Percentiles rank a stretch among this genome's conserved stretches.
Conservation (phyloP, 1,140 invertebrate genomes). For the Lordiphosa mommai region DNA sequence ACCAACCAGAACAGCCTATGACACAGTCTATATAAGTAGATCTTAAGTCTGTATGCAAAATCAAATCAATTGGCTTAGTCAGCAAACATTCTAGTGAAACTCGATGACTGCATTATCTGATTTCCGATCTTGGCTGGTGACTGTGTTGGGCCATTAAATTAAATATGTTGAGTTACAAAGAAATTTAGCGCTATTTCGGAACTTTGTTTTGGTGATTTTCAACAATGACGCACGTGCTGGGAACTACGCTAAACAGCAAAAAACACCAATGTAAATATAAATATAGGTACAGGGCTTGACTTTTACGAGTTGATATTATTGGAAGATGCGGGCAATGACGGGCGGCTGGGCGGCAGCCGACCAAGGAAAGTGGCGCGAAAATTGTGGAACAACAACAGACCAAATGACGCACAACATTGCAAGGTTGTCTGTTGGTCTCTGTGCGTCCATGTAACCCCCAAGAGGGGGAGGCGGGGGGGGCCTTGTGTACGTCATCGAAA, state of each 20-base stretch:
- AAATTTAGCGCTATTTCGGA: neutral
- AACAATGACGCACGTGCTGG: slow-evolving; percentile 30
- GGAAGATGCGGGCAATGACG: slow-evolving; percentile 8
- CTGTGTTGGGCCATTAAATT: neutral
- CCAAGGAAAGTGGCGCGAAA: slow-evolving; percentile 18
- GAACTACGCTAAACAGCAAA: too few relatives aligned
- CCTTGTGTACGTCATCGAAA: slow-evolving; percentile 60
- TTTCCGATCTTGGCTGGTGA: too few relatives aligned
- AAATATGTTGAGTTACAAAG: neutral
- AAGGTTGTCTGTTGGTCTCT: slow-evolving; percentile 50
- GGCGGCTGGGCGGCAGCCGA: slow-evolving; percentile 11
- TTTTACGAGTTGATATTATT: slow-evolving; percentile 33
- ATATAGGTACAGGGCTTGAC: slow-evolving; percentile 12
- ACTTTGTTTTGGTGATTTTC: neutral
- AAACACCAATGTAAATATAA: neutral
- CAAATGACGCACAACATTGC: slow-evolving; percentile 70
- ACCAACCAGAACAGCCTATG: slow-evolving; percentile 16
- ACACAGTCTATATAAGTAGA: neutral
- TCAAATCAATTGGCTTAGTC: slow-evolving; percentile 11
- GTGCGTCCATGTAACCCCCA: slow-evolving; percentile 34
- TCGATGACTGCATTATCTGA: too few relatives aligned
- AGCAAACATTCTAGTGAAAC: slow-evolving; percentile 16
- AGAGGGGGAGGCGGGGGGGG: slow-evolving; percentile 10
- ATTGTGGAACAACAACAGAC: slow-evolving; percentile 10
- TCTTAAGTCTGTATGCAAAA: neutral